Evolutionary conservation across 2,797 vertebrate species (phyloP).

Genomic region (Momotus momota): DNA sequence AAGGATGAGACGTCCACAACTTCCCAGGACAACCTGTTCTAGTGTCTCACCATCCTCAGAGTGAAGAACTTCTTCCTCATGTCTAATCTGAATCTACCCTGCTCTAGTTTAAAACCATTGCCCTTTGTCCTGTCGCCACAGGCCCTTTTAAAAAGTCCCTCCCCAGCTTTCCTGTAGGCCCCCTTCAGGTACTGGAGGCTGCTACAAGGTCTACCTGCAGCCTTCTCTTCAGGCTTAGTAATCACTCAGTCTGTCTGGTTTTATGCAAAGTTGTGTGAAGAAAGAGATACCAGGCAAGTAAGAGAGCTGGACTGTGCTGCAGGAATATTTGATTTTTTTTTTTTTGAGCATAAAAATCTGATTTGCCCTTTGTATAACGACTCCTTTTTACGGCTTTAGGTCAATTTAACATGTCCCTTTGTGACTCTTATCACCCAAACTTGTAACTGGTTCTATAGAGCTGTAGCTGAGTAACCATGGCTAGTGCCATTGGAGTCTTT

Average conservation of each 20-base stretch:
- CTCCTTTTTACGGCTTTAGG: neutral
- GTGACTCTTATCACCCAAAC: neutral
- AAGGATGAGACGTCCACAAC: too few relatives aligned
- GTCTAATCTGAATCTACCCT: too few relatives aligned
- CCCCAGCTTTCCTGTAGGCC: too few relatives aligned
- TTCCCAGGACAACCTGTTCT: too few relatives aligned
- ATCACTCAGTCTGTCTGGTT: neutral
- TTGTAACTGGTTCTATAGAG: neutral
- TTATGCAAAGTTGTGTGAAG: neutral
- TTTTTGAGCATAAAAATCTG: neutral
- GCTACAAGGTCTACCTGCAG: too few relatives aligned
- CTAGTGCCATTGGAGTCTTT: neutral
- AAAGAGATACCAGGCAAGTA: neutral
- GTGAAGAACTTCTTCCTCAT: too few relatives aligned
- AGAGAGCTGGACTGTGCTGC: neutral
- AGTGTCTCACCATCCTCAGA: too few relatives aligned
- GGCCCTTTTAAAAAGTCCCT: too few relatives aligned
- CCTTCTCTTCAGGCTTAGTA: neutral
- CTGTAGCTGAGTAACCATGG: neutral
- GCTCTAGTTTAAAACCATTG: too few relatives aligned
- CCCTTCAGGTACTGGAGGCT: too few relatives aligned
- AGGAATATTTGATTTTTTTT: neutral
- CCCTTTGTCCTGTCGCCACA: too few relatives aligned
- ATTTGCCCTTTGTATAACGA: neutral
- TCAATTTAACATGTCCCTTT: neutral